Evolutionary conservation across 2,888 invertebrate genomes (phyloP), one percentile per base, ranked within the genome.

Genomic region (Pristionchus entomophagus): DNA sequence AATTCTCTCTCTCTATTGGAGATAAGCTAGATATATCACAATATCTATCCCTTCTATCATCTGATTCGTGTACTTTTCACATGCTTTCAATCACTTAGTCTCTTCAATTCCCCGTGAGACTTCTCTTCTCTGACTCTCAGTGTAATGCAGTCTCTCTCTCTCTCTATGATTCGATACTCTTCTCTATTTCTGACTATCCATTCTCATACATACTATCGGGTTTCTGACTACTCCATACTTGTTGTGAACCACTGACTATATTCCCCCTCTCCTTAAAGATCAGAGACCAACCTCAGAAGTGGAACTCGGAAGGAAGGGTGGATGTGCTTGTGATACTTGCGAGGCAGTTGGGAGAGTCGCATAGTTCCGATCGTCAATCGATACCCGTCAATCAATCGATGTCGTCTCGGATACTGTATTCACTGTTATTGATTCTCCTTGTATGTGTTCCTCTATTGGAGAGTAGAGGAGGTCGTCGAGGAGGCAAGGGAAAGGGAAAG

Each of bases 401-500:
- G 56, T 14, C 56, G 26, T 22, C 32, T 59, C 12, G 49, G 26
- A 32, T 65, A 35, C 49, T 84, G 84, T 49, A 56, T 10, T 29
- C 29, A 0, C 14, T 51, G 29, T 45, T 62, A n/a, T 38, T 84
- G 45, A 45, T 84, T 19, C 51, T 84, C 22, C 69, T 84, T 41
- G 32, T 45, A 49, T 73, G 51, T 53, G 22, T 53, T 5, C 65
- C 83, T 32, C 53, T 85, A 19, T 26, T 87, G 41, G 87, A 90
- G 65, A 88, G 90, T 65, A 89, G 93, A 86, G 93, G 93, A 41
- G 90, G 93, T 56, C 87, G 92, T 29, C 84, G 91, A 19, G 89
- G 89, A 38, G 91, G 91, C 19, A 92, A 91, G 77, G 91, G 91
- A 38, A 91, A 86, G 84, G 92, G 93, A 53, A 93, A 93, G 86